phyloP scores from a whole-genome alignment of 1,140 invertebrate species.

The Zaprionus kolodkinae region DNA sequence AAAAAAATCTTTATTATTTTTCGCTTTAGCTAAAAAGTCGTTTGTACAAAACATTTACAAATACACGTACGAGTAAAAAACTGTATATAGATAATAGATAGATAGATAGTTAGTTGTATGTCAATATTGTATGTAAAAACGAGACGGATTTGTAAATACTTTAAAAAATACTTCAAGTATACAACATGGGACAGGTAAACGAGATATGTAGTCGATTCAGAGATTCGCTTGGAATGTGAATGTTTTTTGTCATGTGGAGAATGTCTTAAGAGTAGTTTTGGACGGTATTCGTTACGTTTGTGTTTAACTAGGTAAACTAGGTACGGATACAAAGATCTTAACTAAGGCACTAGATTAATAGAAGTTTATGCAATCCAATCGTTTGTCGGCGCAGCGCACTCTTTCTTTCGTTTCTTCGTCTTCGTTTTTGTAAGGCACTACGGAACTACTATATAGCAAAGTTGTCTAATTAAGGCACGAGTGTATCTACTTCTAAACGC shows the following conservation, averaged over 20 bases:
- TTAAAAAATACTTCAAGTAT: background rate
- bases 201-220: background rate
- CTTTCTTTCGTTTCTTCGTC: conserved; percentile 20
- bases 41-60: conserved; percentile 75
- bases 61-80: conserved; percentile 30
- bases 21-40: conserved; percentile 71
- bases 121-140: conserved; percentile 18
- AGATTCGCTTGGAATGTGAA: conserved; percentile 1
- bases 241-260: background rate
- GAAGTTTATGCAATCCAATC: conserved; percentile 79
- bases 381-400: conserved; percentile 38
- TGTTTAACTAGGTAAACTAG: conserved; percentile 28
- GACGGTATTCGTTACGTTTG: conserved; percentile 24
- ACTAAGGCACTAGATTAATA: conserved; percentile 69
- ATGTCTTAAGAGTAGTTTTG: conserved; percentile 1
- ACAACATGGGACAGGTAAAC: background rate
- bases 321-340: conserved; percentile 44
- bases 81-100: conserved; percentile 55
- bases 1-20: conserved; percentile 73
- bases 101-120: conserved; percentile 24
- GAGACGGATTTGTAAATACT: background rate
- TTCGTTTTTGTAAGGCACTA: conserved; percentile 56
- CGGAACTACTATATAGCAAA: conserved; percentile 45
- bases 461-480: conserved; percentile 77
- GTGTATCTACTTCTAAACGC: conserved; percentile 56